A percentile compares a stretch with the other conserved stretches of the same genome.
phyloP scores from a whole-genome alignment of 2,113 vertebrate species.

The Pontoporia blainvillei region DNA sequence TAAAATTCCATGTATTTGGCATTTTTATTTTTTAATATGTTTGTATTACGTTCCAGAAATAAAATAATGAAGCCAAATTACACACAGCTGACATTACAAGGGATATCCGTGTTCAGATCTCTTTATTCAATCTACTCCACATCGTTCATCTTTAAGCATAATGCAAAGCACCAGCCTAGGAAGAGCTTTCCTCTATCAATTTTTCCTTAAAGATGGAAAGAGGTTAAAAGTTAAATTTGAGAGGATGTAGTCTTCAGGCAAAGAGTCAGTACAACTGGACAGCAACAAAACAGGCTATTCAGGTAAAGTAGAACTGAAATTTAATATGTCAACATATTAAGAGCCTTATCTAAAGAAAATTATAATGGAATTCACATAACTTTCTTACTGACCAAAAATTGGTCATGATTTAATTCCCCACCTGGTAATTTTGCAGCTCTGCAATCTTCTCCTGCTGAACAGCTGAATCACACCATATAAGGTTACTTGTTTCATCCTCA shows the following conservation, averaged over 20 bases:
- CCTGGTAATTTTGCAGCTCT: conserved; percentile 98
- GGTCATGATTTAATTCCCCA: conserved; percentile 58
- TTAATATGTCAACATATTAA: background rate
- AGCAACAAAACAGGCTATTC: conserved; percentile 1
- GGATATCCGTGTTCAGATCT: background rate
- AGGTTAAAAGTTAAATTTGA: background rate
- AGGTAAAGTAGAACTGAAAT: background rate
- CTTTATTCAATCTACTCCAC: background rate
- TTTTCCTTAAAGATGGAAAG: background rate
- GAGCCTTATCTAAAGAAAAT: background rate
- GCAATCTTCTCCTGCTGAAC: conserved; percentile 98
- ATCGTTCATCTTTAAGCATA: background rate
- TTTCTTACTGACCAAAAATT: background rate
- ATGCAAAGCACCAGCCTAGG: background rate
- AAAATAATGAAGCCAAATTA: background rate
- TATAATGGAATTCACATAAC: background rate
- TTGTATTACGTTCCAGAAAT: background rate
- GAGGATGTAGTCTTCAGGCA: background rate
- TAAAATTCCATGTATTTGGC: background rate
- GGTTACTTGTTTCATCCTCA: conserved; percentile 96
- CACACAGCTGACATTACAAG: background rate
- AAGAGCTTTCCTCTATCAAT: background rate
- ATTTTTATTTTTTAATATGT: background rate
- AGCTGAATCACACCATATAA: conserved; percentile 97
- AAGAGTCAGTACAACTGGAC: background rate